Conservation (phyloP, 1,140 invertebrate genomes). For the Hycleus cichorii region DNA sequence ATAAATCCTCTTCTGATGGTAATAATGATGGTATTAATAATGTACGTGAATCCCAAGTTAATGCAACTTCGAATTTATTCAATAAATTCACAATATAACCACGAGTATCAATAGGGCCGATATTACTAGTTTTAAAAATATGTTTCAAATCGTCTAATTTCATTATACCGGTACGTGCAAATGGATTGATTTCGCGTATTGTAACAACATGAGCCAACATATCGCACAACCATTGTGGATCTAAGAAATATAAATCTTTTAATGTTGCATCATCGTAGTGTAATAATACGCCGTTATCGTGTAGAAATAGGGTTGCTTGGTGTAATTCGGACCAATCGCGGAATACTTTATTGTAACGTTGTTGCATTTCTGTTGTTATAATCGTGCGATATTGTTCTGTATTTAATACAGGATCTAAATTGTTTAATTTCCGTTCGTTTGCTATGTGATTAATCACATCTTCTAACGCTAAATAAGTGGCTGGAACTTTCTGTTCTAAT, state of each 20-base stretch:
- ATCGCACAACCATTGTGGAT: constrained; percentile 98
- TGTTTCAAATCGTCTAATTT: constrained; percentile 87
- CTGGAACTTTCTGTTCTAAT: constrained; percentile 90
- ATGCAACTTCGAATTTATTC: constrained; percentile 95
- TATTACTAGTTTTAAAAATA: constrained; percentile 71
- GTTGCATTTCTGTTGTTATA: constrained; percentile 63
- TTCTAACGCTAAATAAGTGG: constrained; percentile 90
- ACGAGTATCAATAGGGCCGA: constrained; percentile 54
- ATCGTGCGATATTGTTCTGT: constrained; percentile 75
- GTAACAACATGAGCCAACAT: constrained; percentile 95
- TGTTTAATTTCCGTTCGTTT: constrained; percentile 55
- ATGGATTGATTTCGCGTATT: constrained; percentile 92
- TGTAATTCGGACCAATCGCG: constrained; percentile 85
- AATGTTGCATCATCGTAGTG: constrained; percentile 96
- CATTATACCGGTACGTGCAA: constrained; percentile 90
- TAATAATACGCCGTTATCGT: constrained; percentile 95
- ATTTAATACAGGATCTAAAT: constrained; percentile 80
- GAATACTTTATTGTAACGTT: constrained; percentile 60
- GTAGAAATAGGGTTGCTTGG: constrained; percentile 92
- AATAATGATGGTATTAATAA: constrained; percentile 88
- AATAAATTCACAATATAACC: constrained; percentile 84
- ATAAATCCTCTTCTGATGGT: constrained; percentile 67
- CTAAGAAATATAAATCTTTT: constrained; percentile 85
- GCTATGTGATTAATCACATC: constrained; percentile 81
- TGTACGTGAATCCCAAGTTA: constrained; percentile 92